Conservation (phyloP, 2,113 vertebrate genomes). For the Equus quagga region DNA sequence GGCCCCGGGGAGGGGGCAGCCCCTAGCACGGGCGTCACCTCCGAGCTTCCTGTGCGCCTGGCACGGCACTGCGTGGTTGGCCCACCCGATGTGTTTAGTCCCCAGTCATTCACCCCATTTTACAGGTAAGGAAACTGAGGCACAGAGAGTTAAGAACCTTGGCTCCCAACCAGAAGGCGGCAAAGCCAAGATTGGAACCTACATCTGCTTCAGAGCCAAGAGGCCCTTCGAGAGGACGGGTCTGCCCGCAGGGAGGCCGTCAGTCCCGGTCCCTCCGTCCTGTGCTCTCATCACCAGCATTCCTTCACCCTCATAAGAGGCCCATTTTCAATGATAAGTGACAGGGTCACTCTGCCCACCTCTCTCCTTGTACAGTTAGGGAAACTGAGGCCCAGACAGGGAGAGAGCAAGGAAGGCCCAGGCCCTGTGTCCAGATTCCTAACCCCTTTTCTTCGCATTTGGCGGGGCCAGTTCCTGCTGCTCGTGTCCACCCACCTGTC, state of each 20-base stretch:
- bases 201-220: accelerated
- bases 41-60: accelerated
- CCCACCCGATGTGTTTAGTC: accelerated
- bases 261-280: accelerated
- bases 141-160: neutral
- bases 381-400: neutral
- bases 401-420: neutral
- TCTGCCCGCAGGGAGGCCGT: accelerated
- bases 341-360: neutral
- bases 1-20: accelerated
- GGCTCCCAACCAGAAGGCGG: neutral
- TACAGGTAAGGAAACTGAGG: neutral
- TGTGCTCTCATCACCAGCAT: accelerated
- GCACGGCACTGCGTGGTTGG: accelerated
- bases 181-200: neutral
- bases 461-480: neutral
- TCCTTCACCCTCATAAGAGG: neutral
- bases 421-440: neutral
- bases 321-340: accelerated
- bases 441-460: neutral
- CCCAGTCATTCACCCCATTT: neutral
- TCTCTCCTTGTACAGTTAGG: too few relatives aligned
- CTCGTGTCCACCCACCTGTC: neutral
- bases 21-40: accelerated
- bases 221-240: neutral